Evolutionary conservation across 2,888 invertebrate genomes (phyloP), one percentile per base, ranked within the genome.

Genomic region (Escarpia spicata): DNA sequence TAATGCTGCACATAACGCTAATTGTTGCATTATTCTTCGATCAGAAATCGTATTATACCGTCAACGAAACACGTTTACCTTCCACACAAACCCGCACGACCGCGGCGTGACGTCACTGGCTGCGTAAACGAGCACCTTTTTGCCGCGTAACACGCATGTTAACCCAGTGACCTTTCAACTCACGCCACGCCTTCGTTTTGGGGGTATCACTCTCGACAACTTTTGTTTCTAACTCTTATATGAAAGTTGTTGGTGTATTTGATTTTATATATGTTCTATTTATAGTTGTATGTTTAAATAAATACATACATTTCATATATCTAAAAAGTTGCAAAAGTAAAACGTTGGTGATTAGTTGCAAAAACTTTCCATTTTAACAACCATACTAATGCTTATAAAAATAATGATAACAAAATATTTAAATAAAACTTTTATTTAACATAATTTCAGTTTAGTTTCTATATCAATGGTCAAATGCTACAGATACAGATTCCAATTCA

Each of bases 1-100:
- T 91, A 91, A 91, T 91, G 44, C 58, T 58, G 91, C 58, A 91
- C 52, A 91, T 91, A 37, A 52, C 91, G 52, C 58, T 37, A 91
- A 91, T 52, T 45, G 91, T 91, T 44, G 91, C 91, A 91, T 91
- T 91, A 91, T 91, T 75, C 75, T 75, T 75, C 26, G 75, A 75
- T 75, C 75, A 75, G 75, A 75, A 75, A 75, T 75, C 75, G 75
- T 75, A 75, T 75, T 75, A 75, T 75, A 75, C 75, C 75, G 75
- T 75, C 75, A 75, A 75, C 75, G 75, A 75, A 75, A 75, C 75
- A 75, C 75, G 75, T 75, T 75, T 75, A 75, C 75, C 75, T 75
- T 75, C 26, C 75, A 75, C 75, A 75, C 75, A 75, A 75, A 75
- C 75, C 75, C 75, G 75, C 75, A 75, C 75, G 75, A 75, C 75